Percentiles rank a stretch among this genome's conserved stretches.
These are phyloP conservation scores for Malacosoma neustria DNA, from an alignment of 2,888 invertebrate genomes.

Conservation along the genomic window DNA sequence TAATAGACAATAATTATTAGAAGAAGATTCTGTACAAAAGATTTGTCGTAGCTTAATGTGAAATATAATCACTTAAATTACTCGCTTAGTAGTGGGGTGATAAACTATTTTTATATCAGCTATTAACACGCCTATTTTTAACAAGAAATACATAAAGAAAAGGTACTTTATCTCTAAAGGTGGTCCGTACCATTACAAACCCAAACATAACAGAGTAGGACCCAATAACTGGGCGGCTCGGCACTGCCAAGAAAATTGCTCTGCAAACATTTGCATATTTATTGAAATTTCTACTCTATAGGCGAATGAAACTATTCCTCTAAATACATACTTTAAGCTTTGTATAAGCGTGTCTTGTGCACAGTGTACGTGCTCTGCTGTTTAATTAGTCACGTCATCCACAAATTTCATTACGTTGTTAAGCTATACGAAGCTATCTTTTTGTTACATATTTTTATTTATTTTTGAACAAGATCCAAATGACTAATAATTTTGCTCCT, in stretches of 20 bases:
- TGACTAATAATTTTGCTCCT: too few species aligned
- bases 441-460: background rate
- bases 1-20: too few species aligned
- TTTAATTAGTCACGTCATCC: too few species aligned
- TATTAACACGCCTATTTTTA: too few species aligned
- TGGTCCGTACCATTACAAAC: constrained; percentile 38
- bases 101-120: too few species aligned
- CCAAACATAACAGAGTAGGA: constrained; percentile 50
- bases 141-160: background rate
- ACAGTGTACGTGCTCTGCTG: constrained; percentile 9
- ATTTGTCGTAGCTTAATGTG: too few species aligned
- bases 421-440: background rate
- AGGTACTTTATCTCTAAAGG: constrained; percentile 28
- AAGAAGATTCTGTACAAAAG: too few species aligned
- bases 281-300: constrained; percentile 69
- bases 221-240: constrained; percentile 50
- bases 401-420: background rate
- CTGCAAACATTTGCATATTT: constrained; percentile 67
- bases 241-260: constrained; percentile 61
- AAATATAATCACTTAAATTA: too few species aligned
- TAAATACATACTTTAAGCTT: constrained; percentile 60
- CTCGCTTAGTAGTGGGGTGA: too few species aligned
- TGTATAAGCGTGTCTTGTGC: constrained; percentile 39
- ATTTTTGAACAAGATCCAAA: background rate
- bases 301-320: constrained; percentile 61